phyloP scores from a whole-genome alignment of 2,888 invertebrate species.

The Charanyca ferruginea region DNA sequence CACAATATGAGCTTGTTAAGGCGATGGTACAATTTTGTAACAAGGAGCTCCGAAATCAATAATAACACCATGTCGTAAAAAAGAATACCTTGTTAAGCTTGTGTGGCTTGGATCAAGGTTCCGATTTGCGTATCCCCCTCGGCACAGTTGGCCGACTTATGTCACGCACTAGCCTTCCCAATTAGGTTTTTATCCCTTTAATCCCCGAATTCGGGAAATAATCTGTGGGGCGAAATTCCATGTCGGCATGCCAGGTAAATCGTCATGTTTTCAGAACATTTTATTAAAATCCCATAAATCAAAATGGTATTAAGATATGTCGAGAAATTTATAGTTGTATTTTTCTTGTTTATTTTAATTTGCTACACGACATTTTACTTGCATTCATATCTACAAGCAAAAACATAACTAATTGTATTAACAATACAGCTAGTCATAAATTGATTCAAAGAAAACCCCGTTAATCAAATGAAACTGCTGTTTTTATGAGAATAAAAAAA shows the following conservation, averaged over 20 bases:
- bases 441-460: too few species aligned
- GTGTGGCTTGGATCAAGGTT: conserved; percentile 46
- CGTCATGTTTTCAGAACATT: conserved; percentile 32
- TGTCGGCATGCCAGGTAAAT: conserved; percentile 28
- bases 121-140: conserved; percentile 39
- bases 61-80: conserved; percentile 24
- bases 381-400: too few species aligned
- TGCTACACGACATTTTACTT: neutral
- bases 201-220: conserved; percentile 58
- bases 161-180: conserved; percentile 60
- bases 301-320: conserved; percentile 33
- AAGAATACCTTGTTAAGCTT: conserved; percentile 34
- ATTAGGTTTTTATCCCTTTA: conserved; percentile 66
- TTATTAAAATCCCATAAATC: conserved; percentile 29
- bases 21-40: conserved; percentile 17
- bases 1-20: conserved; percentile 14
- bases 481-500: too few species aligned
- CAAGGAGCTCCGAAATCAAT: conserved; percentile 23
- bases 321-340: neutral
- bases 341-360: neutral
- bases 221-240: conserved; percentile 46
- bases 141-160: conserved; percentile 44
- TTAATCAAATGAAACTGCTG: too few species aligned
- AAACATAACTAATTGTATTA: too few species aligned
- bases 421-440: too few species aligned